Conservation (phyloP, 2,797 vertebrate genomes). For the Rhabdomys pumilio region DNA sequence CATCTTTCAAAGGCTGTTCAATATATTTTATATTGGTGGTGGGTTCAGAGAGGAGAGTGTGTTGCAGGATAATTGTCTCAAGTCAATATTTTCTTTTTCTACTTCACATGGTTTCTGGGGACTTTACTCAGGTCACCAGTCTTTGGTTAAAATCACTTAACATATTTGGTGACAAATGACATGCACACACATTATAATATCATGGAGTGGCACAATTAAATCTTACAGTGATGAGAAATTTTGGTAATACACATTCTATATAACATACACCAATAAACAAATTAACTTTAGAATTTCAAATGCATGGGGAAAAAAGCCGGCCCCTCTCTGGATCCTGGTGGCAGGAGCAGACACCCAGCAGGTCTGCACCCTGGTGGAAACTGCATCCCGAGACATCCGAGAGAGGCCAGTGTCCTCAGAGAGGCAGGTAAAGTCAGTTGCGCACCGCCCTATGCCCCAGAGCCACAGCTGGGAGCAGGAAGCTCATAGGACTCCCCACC, state of each 20-base stretch:
- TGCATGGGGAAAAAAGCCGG: background rate
- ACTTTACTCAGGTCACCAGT: background rate
- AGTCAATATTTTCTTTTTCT: background rate
- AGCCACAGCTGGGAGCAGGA: no score
- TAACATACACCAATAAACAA: background rate
- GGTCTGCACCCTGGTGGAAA: no score
- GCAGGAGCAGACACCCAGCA: no score
- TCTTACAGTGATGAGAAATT: background rate
- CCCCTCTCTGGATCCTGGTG: no score
- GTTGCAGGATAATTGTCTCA: background rate
- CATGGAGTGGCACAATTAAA: background rate
- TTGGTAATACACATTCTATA: background rate
- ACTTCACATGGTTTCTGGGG: background rate
- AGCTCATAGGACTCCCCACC: no score
- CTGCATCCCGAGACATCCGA: no score
- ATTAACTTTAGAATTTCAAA: background rate
- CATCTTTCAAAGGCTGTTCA: background rate
- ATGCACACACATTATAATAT: background rate
- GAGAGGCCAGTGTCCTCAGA: no score
- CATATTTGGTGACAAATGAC: background rate
- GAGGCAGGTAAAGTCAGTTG: no score
- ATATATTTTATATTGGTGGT: background rate
- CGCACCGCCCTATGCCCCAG: no score
- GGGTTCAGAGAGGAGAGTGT: rapidly evolving
- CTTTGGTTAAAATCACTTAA: background rate